Percentiles rank a stretch among this genome's conserved stretches.
phyloP scores from a whole-genome alignment of 1,140 invertebrate species.

The Tetramorium alpestre region DNA sequence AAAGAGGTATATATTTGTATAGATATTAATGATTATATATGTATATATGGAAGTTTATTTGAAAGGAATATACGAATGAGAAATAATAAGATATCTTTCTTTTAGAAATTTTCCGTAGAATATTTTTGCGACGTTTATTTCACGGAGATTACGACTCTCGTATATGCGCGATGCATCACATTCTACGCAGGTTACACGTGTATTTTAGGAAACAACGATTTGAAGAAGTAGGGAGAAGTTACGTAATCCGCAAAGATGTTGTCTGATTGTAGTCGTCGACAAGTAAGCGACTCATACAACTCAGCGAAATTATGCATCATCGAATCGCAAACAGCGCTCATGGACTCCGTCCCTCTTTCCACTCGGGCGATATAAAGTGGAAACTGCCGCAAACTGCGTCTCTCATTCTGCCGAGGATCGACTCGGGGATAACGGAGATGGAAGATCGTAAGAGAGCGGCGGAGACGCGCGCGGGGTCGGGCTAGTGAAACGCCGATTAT shows the following conservation, averaged over 20 bases:
- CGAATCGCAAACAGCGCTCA: not conserved
- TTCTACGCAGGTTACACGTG: constrained; percentile 27
- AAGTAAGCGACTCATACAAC: not conserved
- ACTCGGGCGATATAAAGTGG: not conserved
- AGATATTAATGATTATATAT: not conserved
- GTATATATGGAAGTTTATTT: not conserved
- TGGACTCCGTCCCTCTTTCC: not conserved
- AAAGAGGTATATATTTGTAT: not conserved
- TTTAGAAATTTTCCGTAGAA: not conserved
- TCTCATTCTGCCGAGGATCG: not conserved
- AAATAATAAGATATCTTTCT: not conserved
- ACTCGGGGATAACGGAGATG: not conserved
- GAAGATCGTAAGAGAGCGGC: not conserved
- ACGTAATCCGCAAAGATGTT: not conserved
- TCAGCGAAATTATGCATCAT: not conserved
- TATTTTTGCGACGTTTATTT: not conserved
- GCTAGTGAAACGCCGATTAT: constrained; percentile 17
- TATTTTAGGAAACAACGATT: constrained; percentile 45
- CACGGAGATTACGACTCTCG: not conserved
- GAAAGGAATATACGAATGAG: not conserved
- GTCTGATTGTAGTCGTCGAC: not conserved
- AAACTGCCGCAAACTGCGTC: not conserved
- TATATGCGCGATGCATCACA: not conserved
- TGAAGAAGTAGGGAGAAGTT: not conserved
- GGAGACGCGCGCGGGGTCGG: not conserved